phyloP scores from a whole-genome alignment of 2,797 vertebrate genomes.

The Cuniculus paca region DNA sequence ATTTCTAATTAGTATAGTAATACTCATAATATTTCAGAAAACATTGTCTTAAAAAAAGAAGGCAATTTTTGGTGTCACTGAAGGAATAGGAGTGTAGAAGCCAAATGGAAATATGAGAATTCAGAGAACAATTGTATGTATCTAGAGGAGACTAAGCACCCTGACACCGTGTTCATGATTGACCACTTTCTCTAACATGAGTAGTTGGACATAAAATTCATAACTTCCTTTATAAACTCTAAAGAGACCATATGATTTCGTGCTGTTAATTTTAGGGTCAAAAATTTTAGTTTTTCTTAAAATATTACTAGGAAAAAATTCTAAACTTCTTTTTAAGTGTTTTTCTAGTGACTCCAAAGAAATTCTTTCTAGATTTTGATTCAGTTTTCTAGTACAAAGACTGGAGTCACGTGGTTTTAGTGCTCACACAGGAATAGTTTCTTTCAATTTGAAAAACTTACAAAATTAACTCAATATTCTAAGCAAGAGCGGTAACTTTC shows the following conservation, averaged over 20 bases:
- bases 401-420: neutral
- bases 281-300: conserved; percentile 37
- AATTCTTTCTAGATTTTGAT: neutral
- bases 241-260: neutral
- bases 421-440: neutral
- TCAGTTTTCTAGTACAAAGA: neutral
- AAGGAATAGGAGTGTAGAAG: neutral
- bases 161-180: neutral
- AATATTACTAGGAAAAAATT: neutral
- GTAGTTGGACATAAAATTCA: neutral
- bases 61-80: neutral
- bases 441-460: neutral
- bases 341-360: neutral
- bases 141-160: neutral
- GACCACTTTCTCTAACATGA: neutral
- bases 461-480: neutral
- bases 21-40: conserved; percentile 13
- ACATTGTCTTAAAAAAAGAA: neutral
- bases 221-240: neutral
- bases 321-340: neutral
- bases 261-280: neutral
- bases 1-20: conserved; percentile 36
- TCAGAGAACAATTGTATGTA: neutral
- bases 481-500: neutral
- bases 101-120: neutral